Conservation (phyloP, 2,113 vertebrate species). For the Scomber japonicus region DNA sequence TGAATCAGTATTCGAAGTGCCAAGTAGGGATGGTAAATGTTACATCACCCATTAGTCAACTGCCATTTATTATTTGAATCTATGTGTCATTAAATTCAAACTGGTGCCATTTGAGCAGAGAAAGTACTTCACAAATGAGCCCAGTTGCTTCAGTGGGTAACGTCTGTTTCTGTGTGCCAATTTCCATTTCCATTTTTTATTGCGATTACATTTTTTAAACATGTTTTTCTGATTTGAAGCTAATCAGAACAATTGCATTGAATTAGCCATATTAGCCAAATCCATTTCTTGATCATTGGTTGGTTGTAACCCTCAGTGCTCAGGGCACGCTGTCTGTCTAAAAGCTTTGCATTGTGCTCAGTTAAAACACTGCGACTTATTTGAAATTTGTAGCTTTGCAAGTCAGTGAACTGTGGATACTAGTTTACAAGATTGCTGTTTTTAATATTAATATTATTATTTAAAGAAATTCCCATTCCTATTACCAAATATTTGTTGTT, state of each 20-base stretch:
- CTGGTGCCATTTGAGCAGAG: too few species aligned
- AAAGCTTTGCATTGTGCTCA: constrained; percentile 9
- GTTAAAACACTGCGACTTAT: constrained; percentile 23
- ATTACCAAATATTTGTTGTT: constrained; percentile 21
- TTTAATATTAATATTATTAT: background rate
- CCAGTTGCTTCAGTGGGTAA: background rate
- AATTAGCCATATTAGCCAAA: constrained; percentile 10
- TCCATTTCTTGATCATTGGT: background rate
- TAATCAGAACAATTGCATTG: too few species aligned
- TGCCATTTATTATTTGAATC: too few species aligned
- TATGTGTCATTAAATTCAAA: too few species aligned
- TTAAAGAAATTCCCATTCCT: constrained; percentile 6
- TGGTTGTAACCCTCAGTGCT: background rate
- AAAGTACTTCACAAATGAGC: background rate
- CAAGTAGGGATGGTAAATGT: constrained; percentile 24
- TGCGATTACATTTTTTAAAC: background rate
- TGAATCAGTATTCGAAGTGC: constrained; percentile 19
- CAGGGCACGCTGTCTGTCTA: background rate
- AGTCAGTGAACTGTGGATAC: background rate
- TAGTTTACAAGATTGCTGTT: background rate
- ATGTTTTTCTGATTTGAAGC: too few species aligned
- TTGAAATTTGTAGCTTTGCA: constrained; percentile 6
- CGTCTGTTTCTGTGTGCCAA: background rate
- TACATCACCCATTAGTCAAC: too few species aligned
- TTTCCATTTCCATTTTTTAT: background rate